Evolutionary conservation across 2,888 invertebrate species (phyloP), one percentile per base, ranked within the genome.

Genomic region (Acleris literana): DNA sequence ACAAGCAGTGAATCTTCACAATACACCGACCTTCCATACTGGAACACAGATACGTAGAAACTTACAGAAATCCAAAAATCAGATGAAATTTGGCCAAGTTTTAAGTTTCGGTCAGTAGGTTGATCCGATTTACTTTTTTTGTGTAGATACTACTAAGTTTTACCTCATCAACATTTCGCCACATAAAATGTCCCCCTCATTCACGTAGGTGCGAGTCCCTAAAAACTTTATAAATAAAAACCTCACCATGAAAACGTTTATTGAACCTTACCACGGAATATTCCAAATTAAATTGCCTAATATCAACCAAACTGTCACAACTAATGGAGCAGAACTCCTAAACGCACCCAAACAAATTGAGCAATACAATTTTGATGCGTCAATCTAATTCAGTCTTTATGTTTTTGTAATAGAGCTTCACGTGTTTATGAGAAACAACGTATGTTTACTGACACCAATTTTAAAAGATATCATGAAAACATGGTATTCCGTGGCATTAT

Each of bases 281-380:
- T 49, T 55, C 56, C 39, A 63, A 56, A 63, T 63, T 56, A 39
- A 63, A 63, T 63, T 43, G 63, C 63, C 56, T 49, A 25, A 63
- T 56, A 63, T 63, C 49, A 63, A 56, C 55, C 56, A 43, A 62
- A 49, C 63, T 63, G 63, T 63, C 56, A 63, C 43, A 63, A 56
- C 43, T 63, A 63, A 63, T 56, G 63, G 56, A 16, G 22, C 56
- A 25, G 49, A 56, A 43, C 49, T 49, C 7, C 55, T 49, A 55
- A 62, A 62, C 55, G 62, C 55, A 55, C 55, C 48, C 48, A 16
- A 49, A 55, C 39, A 55, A 55, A 62, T 55, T 55, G 48, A 55
- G 55, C 62, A 62, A 62, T 62, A 62, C 48, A 62, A 62, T 62
- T 55, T 55, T 22, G 48, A 33, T 39, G 13, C 25, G 55, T 51